Evolutionary conservation across 1,140 invertebrate genomes (phyloP), one percentile per base, ranked within the genome.

Genomic region (Onthophagus taurus): DNA sequence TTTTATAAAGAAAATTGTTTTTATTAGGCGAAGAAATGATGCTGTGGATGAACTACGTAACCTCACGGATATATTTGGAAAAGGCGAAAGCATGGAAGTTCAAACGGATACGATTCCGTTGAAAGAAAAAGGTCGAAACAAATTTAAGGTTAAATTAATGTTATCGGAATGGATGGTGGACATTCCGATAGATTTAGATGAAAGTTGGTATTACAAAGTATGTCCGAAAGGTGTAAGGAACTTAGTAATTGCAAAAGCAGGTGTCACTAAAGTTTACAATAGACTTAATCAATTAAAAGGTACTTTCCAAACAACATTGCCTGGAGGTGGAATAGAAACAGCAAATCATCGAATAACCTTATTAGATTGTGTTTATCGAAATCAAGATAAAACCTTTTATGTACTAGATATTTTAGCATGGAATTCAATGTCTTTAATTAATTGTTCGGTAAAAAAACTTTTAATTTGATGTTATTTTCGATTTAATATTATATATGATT

Each of bases 131-230:
- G 12, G 11, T 16, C 36, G 30, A 21, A 44, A 44, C 41, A 34
- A 17, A 21, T 65, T 61, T 44, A 54, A 50, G 34, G 64, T 64
- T 51, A 59, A 59, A 60, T 60, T 86, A 21, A 88, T 88, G 88
- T 58, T 86, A 17, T 95, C 91, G 1, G 92, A 96, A 65, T 97
- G 91, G 91, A 68, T 97, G 60, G 65, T 84, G 2, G 87, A 95
- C 52, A 75, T 83, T 33, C 92, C 92, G 11, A 66, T 72, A 42
- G 81, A 90, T 66, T 78, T 93, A 53, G 54, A 74, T 19, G 64
- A 76, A 6, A 77, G 85, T 36, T 97, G 91, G 89, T 61, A 78
- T n/a, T 72, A 89, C 46, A 75, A 89, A 20, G 72, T 83, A 0
- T 91, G 85, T 66, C 92, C 92, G 21, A 72, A 79, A 53, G 92